Base-by-base conservation (phyloP, 2,888 invertebrate genomes). In the Orthosia cruda region DNA sequence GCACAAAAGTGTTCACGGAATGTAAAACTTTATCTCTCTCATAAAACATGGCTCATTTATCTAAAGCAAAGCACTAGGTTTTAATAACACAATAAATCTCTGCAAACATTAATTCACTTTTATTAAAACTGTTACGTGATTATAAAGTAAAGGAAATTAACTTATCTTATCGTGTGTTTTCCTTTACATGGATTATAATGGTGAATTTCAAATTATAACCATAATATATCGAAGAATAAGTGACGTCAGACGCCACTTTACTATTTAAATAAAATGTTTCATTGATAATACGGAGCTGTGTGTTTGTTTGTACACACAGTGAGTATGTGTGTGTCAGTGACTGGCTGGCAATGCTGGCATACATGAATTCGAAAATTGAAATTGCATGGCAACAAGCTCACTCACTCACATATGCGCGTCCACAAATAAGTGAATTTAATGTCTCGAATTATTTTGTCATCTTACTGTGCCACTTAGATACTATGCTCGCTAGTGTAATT, bases 21-120 rank as follows among this genome's bases (percentile, higher is more conserved):
- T 77, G 45, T 70, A 63, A 70, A 71, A 73, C 58, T 62, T 73
- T 74, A 85, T 71, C 16, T 71, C n/a, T 65, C 55, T 49, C 58
- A 59, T 78, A 72, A 74, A 85, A 83, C 57, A 55, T 52, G 15
- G 52, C n/a, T 16, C 50, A 68, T 78, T 83, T 75, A 71, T 72
- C 61, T 74, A 52, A 70, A 71, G 26, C 62, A 61, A 67, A 64
- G 61, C 55, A 70, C 85, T 50, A 68, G 26, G 55, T 57, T 68
- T 71, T 74, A 65, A 50, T 59, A 81, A 52, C 65, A 85, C 64
- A 47, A 12, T 71, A 54, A 66, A 66, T 76, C 68, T 84, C 47
- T 54, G 16, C 50, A 66, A 69, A 84, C 57, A 49, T 71, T 18
- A 47, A 61, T 59, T 65, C 26, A 49, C 32, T 77, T 55, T 54